phyloP scores from a whole-genome alignment of 2,797 vertebrate species.

The Arctocebus calabarensis region DNA sequence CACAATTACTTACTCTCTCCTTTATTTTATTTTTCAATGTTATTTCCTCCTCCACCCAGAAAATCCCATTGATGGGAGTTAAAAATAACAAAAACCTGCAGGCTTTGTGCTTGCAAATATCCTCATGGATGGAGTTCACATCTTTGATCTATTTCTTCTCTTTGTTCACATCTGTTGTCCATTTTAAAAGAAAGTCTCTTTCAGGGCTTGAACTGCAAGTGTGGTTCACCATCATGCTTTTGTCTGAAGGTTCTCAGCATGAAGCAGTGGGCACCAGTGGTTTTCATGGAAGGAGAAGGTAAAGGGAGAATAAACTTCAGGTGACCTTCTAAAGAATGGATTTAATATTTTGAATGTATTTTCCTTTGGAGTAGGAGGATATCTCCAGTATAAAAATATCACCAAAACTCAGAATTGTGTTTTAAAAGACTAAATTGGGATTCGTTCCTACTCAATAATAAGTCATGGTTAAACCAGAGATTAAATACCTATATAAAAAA shows the following conservation, averaged over 20 bases:
- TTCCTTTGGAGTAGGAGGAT: slow-evolving; percentile 9
- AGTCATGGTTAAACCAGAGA: neutral
- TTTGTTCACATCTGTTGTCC: slow-evolving; percentile 80
- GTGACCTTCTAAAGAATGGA: slow-evolving; percentile 43
- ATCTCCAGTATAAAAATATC: neutral
- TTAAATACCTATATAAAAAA: neutral
- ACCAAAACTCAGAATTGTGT: neutral
- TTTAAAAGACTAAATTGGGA: neutral
- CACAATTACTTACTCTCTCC: neutral
- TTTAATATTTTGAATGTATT: slow-evolving; percentile 32
- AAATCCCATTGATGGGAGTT: slow-evolving; percentile 62
- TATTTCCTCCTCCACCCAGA: slow-evolving; percentile 73
- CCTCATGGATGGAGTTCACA: slow-evolving; percentile 53
- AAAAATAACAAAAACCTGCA: slow-evolving; percentile 74
- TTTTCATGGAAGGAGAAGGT: slow-evolving; percentile 1
- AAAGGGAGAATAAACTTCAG: slow-evolving; percentile 55
- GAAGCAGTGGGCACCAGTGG: slow-evolving; percentile 37
- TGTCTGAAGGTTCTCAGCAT: slow-evolving; percentile 65
- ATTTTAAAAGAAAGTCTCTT: slow-evolving; percentile 76
- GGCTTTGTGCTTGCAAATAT: slow-evolving; percentile 66
- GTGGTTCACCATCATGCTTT: slow-evolving; percentile 63
- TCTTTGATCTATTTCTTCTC: slow-evolving; percentile 79
- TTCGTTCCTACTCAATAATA: neutral
- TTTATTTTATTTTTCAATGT: slow-evolving; percentile 64
- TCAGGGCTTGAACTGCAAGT: slow-evolving; percentile 61